Evolutionary conservation across 2,113 vertebrate genomes (phyloP), one percentile per base, ranked within the genome.

Genomic region (Phodopus roborovskii): DNA sequence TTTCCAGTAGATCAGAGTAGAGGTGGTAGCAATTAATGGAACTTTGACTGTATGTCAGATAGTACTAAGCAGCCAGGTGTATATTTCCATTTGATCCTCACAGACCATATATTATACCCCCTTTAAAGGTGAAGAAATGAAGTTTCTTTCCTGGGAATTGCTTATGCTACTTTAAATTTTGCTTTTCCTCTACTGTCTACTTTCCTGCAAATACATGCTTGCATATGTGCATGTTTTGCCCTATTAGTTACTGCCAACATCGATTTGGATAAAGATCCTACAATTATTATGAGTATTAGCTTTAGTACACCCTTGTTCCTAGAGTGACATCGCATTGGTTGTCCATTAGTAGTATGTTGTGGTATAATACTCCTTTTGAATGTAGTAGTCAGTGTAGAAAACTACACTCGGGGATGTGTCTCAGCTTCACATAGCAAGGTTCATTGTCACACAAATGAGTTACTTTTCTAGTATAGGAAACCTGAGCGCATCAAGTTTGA

Each of bases 391-490:
- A 58, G 58, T 82, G 5, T 36, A 86, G 73, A 68, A 94, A 78
- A n/a, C 36, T 73, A 73, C 48, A 30, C 17, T 70, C 10, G 36
- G 33, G 24, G 64, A 48, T 30, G 33, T 58, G 48, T 48, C 28
- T 96, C 13, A 30, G 26, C 11, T 58, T 20, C 58, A 20, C 58
- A 19, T 13, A 77, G 28, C 50, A 82, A 56, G 36, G 16, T 7
- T 90, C n/a, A 33, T 93, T 84, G n/a, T 39, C 48, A 62, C 58
- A 7, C 10, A 79, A 48, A n/a, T 87, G 30, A 19, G 26, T 70
- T 92, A 92, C 68, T 93, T 24, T 90, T 92, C 30, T 6, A 77
- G 0, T 82, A 7, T n/a, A 73, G 75, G 28, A 95, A 95, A 90
- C 39, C 15, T 36, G 9, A 81, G 5, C 87, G 30, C n/a, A 90